phyloP scores from a whole-genome alignment of 2,113 vertebrate species.

The Caranx melampygus region DNA sequence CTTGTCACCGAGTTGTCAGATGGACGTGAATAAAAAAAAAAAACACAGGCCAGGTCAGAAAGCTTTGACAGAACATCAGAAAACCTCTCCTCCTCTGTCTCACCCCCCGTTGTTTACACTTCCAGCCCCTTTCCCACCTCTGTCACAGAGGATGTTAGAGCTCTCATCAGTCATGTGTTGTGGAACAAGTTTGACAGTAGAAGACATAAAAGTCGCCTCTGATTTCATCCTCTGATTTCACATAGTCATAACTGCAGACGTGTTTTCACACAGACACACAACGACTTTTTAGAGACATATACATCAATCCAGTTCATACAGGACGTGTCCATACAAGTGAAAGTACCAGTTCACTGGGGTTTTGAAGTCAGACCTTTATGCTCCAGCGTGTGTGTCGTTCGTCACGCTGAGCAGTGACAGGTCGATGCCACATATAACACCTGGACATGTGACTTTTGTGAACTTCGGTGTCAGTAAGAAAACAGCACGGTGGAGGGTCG shows the following conservation, averaged over 20 bases:
- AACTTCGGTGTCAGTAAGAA: too few relatives aligned
- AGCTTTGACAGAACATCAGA: conserved; percentile 14
- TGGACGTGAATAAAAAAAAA: conserved; percentile 3
- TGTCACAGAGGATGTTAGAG: conserved; percentile 12
- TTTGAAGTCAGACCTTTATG: too few relatives aligned
- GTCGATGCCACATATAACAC: too few relatives aligned
- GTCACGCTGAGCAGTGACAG: too few relatives aligned
- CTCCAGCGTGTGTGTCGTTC: too few relatives aligned
- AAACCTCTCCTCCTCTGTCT: background rate
- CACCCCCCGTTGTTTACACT: background rate
- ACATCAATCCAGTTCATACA: too few relatives aligned
- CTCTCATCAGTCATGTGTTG: conserved; percentile 1
- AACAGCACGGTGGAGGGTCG: too few relatives aligned
- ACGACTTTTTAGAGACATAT: too few relatives aligned
- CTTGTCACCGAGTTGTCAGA: conserved; percentile 36
- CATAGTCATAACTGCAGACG: background rate
- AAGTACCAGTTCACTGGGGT: too few relatives aligned
- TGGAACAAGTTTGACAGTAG: background rate
- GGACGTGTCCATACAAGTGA: too few relatives aligned
- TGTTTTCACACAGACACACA: too few relatives aligned
- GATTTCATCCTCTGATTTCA: background rate
- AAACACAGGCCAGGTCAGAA: background rate
- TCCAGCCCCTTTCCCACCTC: background rate
- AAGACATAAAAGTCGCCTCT: background rate
- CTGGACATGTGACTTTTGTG: too few relatives aligned